Percentiles rank a stretch among this genome's conserved stretches.
Evolutionary conservation across 2,113 vertebrate species (phyloP).

Genomic region (Merops nubicus): DNA sequence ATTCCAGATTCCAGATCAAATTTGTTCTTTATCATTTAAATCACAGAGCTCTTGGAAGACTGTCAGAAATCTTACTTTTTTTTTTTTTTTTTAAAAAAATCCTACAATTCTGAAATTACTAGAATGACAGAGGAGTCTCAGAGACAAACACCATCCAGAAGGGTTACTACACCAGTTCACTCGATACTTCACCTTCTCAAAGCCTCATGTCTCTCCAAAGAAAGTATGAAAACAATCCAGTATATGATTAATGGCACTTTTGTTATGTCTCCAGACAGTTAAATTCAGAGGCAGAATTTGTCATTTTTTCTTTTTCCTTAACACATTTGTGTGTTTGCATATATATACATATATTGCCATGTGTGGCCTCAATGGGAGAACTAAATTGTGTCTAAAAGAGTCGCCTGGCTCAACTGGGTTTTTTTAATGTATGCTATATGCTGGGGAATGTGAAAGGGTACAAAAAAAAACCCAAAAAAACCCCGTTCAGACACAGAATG

Average conservation of each 20-base stretch:
- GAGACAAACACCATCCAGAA: not conserved
- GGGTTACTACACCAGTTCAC: not conserved
- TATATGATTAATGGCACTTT: not conserved
- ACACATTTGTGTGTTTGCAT: fast-evolving
- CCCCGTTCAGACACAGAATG: no score
- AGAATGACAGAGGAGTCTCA: not conserved
- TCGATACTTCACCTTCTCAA: not conserved
- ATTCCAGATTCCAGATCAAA: not conserved
- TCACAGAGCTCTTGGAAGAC: not conserved
- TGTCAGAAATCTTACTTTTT: no score
- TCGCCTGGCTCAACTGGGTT: not conserved
- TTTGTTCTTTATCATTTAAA: not conserved
- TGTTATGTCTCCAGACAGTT: not conserved
- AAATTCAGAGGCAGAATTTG: not conserved
- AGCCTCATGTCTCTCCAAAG: not conserved
- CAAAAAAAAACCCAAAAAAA: no score
- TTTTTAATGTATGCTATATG: not conserved
- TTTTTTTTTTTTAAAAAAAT: not conserved
- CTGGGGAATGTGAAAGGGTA: not conserved
- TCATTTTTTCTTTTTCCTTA: not conserved
- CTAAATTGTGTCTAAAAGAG: not conserved
- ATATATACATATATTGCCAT: not conserved
- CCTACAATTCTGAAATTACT: not conserved
- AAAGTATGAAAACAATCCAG: not conserved
- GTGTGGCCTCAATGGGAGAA: not conserved